Evolutionary conservation across 2,888 invertebrate species (phyloP).

Genomic region (Kuschelorhynchus macadamiae): DNA sequence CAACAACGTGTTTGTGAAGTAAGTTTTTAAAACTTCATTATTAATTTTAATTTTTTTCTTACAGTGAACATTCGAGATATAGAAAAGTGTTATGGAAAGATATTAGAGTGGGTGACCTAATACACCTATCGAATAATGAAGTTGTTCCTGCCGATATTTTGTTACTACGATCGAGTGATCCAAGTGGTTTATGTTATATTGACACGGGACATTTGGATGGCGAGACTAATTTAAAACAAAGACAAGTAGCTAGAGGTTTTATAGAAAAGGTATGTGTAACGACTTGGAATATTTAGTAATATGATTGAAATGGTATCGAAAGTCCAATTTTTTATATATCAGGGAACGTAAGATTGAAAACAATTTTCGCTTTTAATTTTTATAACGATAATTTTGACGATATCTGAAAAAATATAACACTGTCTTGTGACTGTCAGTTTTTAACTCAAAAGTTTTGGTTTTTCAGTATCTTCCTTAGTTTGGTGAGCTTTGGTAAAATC

Average conservation of each 20-base stretch:
- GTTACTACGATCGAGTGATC: constrained; percentile 88
- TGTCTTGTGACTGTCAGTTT: too few relatives aligned
- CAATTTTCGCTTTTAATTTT: too few relatives aligned
- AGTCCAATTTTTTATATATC: too few relatives aligned
- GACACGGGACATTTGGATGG: constrained; percentile 98
- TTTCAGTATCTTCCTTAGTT: too few relatives aligned
- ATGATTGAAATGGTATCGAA: background rate
- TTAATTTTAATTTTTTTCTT: constrained; percentile 48
- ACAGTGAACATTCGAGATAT: constrained; percentile 85
- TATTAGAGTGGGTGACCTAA: constrained; percentile 92
- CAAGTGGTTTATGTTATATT: constrained; percentile 90
- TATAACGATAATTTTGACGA: too few relatives aligned
- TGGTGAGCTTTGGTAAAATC: too few relatives aligned
- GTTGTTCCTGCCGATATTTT: constrained; percentile 96
- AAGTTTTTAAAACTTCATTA: too few relatives aligned
- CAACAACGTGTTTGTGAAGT: too few relatives aligned
- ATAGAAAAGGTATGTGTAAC: constrained; percentile 74
- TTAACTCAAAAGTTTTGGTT: too few relatives aligned
- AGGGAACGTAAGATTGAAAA: too few relatives aligned
- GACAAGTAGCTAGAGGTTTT: constrained; percentile 86
- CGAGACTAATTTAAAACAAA: constrained; percentile 94
- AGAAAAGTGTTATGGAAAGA: constrained; percentile 91
- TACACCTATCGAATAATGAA: constrained; percentile 97
- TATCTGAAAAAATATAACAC: too few relatives aligned
- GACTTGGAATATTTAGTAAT: too few relatives aligned